Evolutionary conservation across 2,113 vertebrate species (phyloP).

Genomic region (Indicator indicator): DNA sequence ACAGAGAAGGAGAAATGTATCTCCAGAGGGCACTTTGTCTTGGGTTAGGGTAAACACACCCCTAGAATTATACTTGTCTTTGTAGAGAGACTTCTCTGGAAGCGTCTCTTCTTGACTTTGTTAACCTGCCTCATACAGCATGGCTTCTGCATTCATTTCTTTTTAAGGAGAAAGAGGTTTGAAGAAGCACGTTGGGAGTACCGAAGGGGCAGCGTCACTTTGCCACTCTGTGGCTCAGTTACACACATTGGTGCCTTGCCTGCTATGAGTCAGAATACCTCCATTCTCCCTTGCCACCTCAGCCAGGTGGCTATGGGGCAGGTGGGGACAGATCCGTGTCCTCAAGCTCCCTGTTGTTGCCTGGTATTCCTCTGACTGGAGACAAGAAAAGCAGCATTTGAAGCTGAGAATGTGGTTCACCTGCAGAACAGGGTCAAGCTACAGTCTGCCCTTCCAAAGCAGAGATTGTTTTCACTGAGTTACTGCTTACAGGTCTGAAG

Average conservation of each 20-base stretch:
- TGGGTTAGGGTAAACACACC: not conserved
- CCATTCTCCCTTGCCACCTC: rapidly evolving
- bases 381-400: not conserved
- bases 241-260: not conserved
- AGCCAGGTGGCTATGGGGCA: rapidly evolving
- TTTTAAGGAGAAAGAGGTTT: not conserved
- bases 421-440: not conserved
- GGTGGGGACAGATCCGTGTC: not conserved
- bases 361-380: not conserved
- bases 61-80: not conserved
- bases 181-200: not conserved
- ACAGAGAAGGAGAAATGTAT: not conserved
- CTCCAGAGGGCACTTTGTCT: not conserved
- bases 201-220: not conserved
- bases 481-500: not conserved
- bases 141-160: not conserved
- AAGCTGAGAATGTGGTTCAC: not conserved
- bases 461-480: not conserved
- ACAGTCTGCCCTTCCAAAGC: not conserved
- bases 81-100: not conserved
- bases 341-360: not conserved
- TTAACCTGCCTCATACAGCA: not conserved
- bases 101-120: not conserved
- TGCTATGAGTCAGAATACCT: not conserved
- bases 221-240: not conserved